Base-by-base conservation (phyloP, 2,888 invertebrate species). In the Ariolimax columbianus region DNA sequence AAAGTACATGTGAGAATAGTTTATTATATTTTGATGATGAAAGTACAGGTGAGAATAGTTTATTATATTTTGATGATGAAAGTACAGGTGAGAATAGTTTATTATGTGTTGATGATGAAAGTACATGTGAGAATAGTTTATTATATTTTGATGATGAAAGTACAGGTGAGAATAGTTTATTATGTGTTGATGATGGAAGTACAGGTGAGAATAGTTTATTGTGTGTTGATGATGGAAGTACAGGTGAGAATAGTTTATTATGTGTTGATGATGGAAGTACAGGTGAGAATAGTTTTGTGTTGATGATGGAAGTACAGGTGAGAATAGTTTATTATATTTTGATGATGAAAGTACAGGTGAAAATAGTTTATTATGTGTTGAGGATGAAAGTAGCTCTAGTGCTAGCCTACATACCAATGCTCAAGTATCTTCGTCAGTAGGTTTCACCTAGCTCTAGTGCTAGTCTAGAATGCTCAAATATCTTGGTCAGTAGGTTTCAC, bases 1-100 rank as follows among this genome's bases (percentile, higher is more conserved):
- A 55, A 97, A 30, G 98, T 98, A 93, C 99, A 95, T 93, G 95
- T 95, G 82, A 63, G 80, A 26, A 36, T 23, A 55, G 19, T 23
- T n/a, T 14, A 55, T 63, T n/a, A 26, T n/a, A 19, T 63, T 3
- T n/a, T 63, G n/a, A n/a, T 63, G n/a, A n/a, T n/a, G 1, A 23
- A 63, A 63, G n/a, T n/a, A 63, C 1, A 63, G n/a, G n/a, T 63
- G 59, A 63, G 59, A 63, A 47, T 17, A 19, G 55, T 17, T 55
- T 55, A 55, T 55, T 55, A 55, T 19, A 3, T 47, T 2, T 55
- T n/a, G n/a, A n/a, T 55, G 55, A 19, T 55, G 55, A 14, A 55
- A 55, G 23, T 55, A 55, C 55, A 55, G 55, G 55, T 55, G 55
- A 55, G 7, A n/a, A 55, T 17, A 19, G 55, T 17, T 55, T 55